Percentiles rank a stretch among this genome's conserved stretches.
Conservation (phyloP, 2,113 vertebrate genomes). For the Psittacula cyanocephala region DNA sequence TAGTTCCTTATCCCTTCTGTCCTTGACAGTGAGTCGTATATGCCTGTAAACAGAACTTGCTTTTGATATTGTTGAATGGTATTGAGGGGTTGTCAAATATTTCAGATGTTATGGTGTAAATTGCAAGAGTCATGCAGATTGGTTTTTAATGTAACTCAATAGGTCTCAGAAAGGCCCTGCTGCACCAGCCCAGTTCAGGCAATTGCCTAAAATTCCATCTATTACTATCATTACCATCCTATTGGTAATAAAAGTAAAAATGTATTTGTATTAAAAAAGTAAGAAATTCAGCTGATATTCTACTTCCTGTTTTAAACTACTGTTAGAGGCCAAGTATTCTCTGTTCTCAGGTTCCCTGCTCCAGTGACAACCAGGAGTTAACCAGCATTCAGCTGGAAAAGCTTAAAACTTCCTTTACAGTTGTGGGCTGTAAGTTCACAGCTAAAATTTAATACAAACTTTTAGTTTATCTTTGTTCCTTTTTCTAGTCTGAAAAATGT, state of each 20-base stretch:
- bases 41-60: background rate
- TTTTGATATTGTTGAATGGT: background rate
- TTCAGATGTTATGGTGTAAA: background rate
- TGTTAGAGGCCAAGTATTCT: background rate
- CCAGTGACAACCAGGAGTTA: background rate
- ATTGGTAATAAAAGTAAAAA: background rate
- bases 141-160: background rate
- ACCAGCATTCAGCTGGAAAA: background rate
- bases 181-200: background rate
- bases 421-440: background rate
- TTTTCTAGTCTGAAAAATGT: background rate
- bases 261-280: background rate
- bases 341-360: background rate
- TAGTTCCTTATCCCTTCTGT: background rate
- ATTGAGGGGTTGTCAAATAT: background rate
- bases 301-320: background rate
- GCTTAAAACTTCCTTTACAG: background rate
- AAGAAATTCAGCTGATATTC: background rate
- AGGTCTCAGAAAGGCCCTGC: background rate
- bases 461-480: background rate
- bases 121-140: background rate
- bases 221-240: background rate
- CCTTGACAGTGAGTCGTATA: background rate
- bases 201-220: background rate
- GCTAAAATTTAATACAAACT: background rate